Conservation (phyloP, 2,113 vertebrate species). For the Perognathus longimembris region DNA sequence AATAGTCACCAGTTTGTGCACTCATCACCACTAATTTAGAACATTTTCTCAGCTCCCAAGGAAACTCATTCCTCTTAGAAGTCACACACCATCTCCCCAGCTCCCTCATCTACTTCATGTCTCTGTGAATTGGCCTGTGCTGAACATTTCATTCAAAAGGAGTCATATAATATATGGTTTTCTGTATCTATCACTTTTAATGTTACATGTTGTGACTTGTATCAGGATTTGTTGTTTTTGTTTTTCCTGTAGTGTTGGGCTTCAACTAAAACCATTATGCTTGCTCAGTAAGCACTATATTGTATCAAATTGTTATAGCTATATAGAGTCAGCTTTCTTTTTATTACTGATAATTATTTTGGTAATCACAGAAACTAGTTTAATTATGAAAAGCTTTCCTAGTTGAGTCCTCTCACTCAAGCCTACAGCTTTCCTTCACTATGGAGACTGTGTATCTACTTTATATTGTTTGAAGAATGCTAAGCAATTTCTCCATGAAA, state of each 20-base stretch:
- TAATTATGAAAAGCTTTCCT: conserved; percentile 39
- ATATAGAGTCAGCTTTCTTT: neutral
- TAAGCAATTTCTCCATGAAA: neutral
- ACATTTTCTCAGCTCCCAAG: conserved; percentile 35
- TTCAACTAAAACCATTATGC: too few species aligned
- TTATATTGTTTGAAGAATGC: neutral
- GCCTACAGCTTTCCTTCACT: neutral
- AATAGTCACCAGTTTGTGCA: neutral
- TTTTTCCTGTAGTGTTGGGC: neutral
- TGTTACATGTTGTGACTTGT: neutral
- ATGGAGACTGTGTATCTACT: neutral
- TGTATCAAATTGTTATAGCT: too few species aligned
- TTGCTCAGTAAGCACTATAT: too few species aligned
- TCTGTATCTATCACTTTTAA: conserved; percentile 1
- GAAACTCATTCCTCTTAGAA: conserved; percentile 1
- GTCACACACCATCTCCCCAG: neutral
- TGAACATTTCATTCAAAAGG: neutral
- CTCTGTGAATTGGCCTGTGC: neutral
- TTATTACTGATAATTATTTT: conserved; percentile 1
- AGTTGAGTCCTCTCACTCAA: neutral
- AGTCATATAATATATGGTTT: neutral
- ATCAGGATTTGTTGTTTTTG: neutral
- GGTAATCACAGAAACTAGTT: neutral
- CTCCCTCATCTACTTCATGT: neutral
- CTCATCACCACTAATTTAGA: neutral